Conservation (phyloP, 2,888 invertebrate genomes). For the Netelia melanura region DNA sequence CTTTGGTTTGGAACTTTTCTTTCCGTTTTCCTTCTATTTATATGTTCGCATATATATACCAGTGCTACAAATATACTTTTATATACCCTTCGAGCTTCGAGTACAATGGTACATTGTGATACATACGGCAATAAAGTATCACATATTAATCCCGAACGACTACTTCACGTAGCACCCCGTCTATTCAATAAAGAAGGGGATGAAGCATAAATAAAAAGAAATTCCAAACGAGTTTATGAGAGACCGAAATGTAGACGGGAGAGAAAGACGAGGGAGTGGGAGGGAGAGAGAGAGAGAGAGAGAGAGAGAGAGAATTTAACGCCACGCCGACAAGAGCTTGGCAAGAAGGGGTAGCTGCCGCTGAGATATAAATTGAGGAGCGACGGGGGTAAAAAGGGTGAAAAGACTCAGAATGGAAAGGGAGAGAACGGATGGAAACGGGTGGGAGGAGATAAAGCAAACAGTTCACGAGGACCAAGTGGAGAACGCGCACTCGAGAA, state of each 20-base stretch:
- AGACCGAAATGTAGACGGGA: slow-evolving; percentile 17
- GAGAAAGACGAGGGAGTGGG: background rate
- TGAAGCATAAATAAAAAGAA: slow-evolving; percentile 13
- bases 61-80: background rate
- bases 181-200: slow-evolving; percentile 18
- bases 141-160: slow-evolving; percentile 33
- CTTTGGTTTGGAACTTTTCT: slow-evolving; percentile 19
- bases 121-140: slow-evolving; percentile 38
- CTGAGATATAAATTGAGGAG: slow-evolving; percentile 24
- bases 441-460: slow-evolving; percentile 61
- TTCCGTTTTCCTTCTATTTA: background rate
- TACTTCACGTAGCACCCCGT: background rate
- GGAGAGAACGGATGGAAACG: slow-evolving; percentile 4
- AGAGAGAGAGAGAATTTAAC: slow-evolving; percentile 43
- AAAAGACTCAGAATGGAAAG: slow-evolving; percentile 38
- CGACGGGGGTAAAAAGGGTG: slow-evolving; percentile 19
- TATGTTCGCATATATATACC: background rate
- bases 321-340: slow-evolving; percentile 53
- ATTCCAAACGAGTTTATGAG: slow-evolving; percentile 27
- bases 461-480: slow-evolving; percentile 69
- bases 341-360: slow-evolving; percentile 28
- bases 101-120: slow-evolving; percentile 28
- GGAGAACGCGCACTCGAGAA: slow-evolving; percentile 69
- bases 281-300: slow-evolving; percentile 8
- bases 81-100: slow-evolving; percentile 9